Evolutionary conservation across 2,113 vertebrate species (phyloP).

Genomic region (Hippoglossus stenolepis): DNA sequence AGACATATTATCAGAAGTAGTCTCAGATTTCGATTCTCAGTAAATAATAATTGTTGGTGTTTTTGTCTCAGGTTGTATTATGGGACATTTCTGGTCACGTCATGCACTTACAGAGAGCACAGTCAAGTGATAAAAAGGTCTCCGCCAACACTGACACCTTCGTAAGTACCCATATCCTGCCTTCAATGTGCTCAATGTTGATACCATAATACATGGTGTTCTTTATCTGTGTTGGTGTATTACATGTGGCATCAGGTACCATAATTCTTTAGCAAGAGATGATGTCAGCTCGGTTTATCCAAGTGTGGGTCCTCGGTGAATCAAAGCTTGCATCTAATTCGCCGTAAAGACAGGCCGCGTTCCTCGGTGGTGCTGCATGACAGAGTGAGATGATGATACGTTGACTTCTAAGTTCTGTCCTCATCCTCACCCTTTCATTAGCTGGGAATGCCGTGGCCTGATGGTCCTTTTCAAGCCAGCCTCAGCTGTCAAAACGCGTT

Average conservation of each 20-base stretch:
- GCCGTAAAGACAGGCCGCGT: slow-evolving; percentile 30
- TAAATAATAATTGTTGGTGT: slow-evolving; percentile 18
- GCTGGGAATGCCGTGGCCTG: slow-evolving; percentile 54
- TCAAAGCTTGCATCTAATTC: slow-evolving; percentile 28
- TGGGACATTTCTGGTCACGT: slow-evolving; percentile 91
- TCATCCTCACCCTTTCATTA: slow-evolving; percentile 71
- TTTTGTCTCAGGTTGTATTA: slow-evolving; percentile 84
- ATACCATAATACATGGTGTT: slow-evolving; percentile 9
- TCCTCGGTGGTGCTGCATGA: slow-evolving; percentile 33
- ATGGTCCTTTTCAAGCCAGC: slow-evolving; percentile 45
- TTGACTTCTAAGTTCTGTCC: slow-evolving; percentile 41
- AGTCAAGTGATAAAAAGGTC: slow-evolving; percentile 55
- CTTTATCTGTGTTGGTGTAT: slow-evolving; percentile 11
- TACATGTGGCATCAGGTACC: slow-evolving; percentile 27
- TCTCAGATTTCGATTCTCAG: not conserved
- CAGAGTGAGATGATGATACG: slow-evolving; percentile 56
- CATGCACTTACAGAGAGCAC: slow-evolving; percentile 77
- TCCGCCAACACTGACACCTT: slow-evolving; percentile 68
- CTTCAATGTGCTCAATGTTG: slow-evolving; percentile 16
- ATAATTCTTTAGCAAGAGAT: not conserved
- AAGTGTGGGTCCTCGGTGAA: slow-evolving; percentile 19
- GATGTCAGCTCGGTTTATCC: slow-evolving; percentile 31
- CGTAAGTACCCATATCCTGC: slow-evolving; percentile 66
- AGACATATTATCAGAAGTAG: not conserved
- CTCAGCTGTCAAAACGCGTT: slow-evolving; percentile 40